Conservation (phyloP, 2,888 invertebrate species). For the Macrophya alboannulata region DNA sequence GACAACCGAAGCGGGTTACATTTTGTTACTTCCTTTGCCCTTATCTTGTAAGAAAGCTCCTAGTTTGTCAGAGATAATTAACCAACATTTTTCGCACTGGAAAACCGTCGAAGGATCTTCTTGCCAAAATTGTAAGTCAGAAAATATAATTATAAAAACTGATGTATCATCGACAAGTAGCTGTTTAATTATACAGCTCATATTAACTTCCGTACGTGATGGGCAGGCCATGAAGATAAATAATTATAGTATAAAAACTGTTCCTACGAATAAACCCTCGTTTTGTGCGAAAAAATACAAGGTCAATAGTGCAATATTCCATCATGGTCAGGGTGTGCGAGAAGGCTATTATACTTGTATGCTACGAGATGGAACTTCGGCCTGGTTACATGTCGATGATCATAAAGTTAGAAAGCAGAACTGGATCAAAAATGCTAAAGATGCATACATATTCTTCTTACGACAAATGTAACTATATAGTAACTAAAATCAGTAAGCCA, state of each 20-base stretch:
- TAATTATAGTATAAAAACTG: too few relatives aligned
- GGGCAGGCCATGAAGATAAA: too few relatives aligned
- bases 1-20: background rate
- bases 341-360: conserved; percentile 21
- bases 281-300: too few relatives aligned
- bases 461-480: background rate
- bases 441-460: conserved; percentile 17
- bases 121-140: background rate
- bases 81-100: conserved; percentile 12
- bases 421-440: conserved; percentile 3
- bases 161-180: background rate
- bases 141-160: conserved; percentile 6
- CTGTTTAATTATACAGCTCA: too few relatives aligned
- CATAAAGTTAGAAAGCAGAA: background rate
- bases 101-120: background rate
- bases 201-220: too few relatives aligned
- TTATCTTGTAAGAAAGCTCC: background rate
- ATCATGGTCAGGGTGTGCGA: too few relatives aligned
- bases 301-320: too few relatives aligned
- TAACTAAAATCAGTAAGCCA: background rate
- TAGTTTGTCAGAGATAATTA: conserved; percentile 32
- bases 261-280: too few relatives aligned
- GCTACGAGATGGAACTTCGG: background rate
- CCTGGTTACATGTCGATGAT: background rate
- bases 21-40: conserved; percentile 28